Evolutionary conservation across 2,797 vertebrate genomes (phyloP).

Genomic region (Melanotaenia parkinsoni): DNA sequence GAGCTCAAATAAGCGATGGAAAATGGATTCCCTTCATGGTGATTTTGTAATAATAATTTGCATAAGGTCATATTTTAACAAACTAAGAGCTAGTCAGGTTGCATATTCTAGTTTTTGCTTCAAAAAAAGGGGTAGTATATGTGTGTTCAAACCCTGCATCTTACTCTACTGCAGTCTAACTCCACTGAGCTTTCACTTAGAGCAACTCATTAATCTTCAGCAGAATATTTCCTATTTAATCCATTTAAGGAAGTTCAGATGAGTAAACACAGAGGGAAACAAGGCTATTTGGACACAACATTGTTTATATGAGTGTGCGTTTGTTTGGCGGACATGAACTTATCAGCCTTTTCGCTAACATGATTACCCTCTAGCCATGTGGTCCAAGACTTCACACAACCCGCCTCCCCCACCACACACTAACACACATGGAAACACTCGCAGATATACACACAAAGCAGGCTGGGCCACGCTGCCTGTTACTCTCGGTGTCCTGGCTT

Average conservation of each 20-base stretch:
- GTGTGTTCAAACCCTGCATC: conserved; percentile 18
- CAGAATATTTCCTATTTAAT: conserved; percentile 68
- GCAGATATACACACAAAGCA: conserved; percentile 22
- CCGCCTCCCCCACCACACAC: conserved; percentile 1
- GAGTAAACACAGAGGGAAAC: conserved; percentile 49
- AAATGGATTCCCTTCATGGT: background rate
- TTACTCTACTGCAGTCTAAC: conserved; percentile 33
- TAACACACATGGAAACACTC: conserved; percentile 24
- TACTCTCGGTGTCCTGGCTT: conserved; percentile 57
- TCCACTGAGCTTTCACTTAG: conserved; percentile 50
- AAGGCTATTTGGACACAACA: conserved; percentile 47
- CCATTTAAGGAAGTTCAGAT: conserved; percentile 61
- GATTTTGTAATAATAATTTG: conserved; percentile 10
- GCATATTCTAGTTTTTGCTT: background rate
- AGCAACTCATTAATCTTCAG: conserved; percentile 52
- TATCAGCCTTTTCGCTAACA: conserved; percentile 70
- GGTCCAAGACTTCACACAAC: conserved; percentile 55
- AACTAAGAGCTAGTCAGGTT: background rate
- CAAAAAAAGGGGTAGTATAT: background rate
- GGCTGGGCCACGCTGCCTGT: conserved; percentile 49
- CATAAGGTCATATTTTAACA: background rate
- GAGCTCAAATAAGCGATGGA: background rate
- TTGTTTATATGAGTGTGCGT: conserved; percentile 45
- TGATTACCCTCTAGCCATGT: conserved; percentile 72
- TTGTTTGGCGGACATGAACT: conserved; percentile 68